Base-by-base conservation (phyloP, 2,888 invertebrate species). In the Norana najaformis region DNA sequence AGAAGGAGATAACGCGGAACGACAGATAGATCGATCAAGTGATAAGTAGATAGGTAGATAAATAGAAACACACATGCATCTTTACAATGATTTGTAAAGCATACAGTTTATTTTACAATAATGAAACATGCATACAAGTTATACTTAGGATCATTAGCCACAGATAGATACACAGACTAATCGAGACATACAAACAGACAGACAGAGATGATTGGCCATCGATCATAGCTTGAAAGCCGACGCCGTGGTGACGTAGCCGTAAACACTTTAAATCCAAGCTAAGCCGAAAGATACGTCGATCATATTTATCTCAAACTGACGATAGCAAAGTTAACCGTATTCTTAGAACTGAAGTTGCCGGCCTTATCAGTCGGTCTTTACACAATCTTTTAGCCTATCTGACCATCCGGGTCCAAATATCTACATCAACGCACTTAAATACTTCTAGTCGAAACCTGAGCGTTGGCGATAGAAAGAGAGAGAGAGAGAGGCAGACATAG, bases 281-380 rank as follows among this genome's bases (percentile, higher is more conserved):
- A 30, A 88, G 88, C 53, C 47, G 88, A 88, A 53, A 35, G 41
- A 88, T 11, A 34, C 20, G 23, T 90, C 41, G n/a, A n/a, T n/a
- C n/a, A n/a, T n/a, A n/a, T n/a, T n/a, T n/a, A n/a, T n/a, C n/a
- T n/a, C n/a, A n/a, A n/a, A n/a, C n/a, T n/a, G n/a, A 35, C 53
- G 20, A 35, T 90, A 88, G 38, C 69, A 53, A 35, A 36, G 30
- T 36, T 90, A 35, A 83, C 82, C 82, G 90, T 36, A 90, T 38
- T 90, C 20, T 38, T 69, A 37, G 38, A 69, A 88, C 23, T 89
- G 37, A 88, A 38, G 83, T 88, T 35, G 89, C 82, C 69, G 16
- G 69, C 82, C n/a, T 53, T 69, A 89, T 20, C 89, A 89, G 90
- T 5, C 16, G 85, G n/a, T n/a, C n/a, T n/a, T n/a, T n/a, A n/a